These are phyloP conservation scores for Notamacropus eugenii DNA, from an alignment of 2,797 vertebrate genomes.

Conservation along the genomic window DNA sequence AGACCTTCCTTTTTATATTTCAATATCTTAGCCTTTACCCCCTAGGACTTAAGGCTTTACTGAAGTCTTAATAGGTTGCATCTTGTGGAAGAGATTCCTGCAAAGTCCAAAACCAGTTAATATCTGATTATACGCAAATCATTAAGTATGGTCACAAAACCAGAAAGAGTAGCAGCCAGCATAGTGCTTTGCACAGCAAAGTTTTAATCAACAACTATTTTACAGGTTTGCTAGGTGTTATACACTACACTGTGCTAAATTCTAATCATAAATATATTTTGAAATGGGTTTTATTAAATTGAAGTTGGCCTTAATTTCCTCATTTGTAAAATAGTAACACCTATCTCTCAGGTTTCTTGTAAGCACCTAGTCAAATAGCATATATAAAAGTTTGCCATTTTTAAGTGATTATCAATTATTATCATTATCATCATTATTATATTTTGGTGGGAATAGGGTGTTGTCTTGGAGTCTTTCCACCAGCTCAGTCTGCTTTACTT, in stretches of 20 bases:
- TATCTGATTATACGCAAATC: not conserved
- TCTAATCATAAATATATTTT: not conserved
- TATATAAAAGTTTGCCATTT: not conserved
- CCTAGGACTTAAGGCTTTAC: not conserved
- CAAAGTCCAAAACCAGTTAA: not conserved
- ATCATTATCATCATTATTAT: not conserved
- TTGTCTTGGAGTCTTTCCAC: not conserved
- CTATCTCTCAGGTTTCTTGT: not conserved
- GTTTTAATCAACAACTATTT: not conserved
- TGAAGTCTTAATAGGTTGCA: not conserved
- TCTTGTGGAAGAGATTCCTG: not conserved
- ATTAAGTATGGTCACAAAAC: not conserved
- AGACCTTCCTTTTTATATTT: not conserved
- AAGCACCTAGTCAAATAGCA: not conserved
- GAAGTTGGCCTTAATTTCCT: not conserved
- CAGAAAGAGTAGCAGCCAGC: not conserved
- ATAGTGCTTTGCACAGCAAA: not conserved
- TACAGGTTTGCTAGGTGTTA: not conserved
- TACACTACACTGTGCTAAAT: not conserved
- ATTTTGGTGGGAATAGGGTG: fast-evolving
- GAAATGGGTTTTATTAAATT: not conserved
- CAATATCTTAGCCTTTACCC: not conserved
- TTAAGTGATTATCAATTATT: not conserved
- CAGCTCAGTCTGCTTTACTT: not conserved
- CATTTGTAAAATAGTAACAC: not conserved